Base-by-base conservation (phyloP, 1,140 invertebrate genomes). In the Zaprionus gabonicus region DNA sequence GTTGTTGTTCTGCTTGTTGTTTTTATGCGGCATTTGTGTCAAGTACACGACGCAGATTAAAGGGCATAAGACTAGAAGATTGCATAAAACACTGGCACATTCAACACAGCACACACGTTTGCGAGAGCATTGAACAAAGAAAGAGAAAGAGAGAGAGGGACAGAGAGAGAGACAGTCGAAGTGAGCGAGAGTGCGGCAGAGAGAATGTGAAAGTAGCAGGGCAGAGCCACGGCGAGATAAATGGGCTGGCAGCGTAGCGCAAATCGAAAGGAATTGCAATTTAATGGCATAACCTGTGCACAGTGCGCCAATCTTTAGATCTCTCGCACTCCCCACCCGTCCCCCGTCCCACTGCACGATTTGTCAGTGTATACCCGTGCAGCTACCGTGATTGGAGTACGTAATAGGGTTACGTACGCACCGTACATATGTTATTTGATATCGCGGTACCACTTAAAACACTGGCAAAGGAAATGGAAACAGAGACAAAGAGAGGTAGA, bases 21-120 rank as follows among this genome's bases (percentile, higher is more conserved):
- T 90, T 84, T 82, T 80, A 74, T 80, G 72, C 76, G 73, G 79
- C 86, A 88, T 85, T 88, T 88, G 79, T 90, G 85, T 88, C 85
- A 88, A 88, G 85, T 88, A 88, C 85, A 90, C 78, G 85, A 90
- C 76, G 76, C 78, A 90, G 85, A 88, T 88, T 88, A 88, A 88
- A 90, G 85, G 76, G 78, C 71, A 80, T 83, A 88, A 76, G 74
- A 55, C 85, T 80, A 76, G 69, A 90, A 88, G 84, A 88, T 88
- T 87, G 84, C 78, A 78, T 56, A 80, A 55, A 68, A 73, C 66
- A 69, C 59, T 66, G 58, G 41, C 58, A 79, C 59, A 78, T 10
- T 41, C 65, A 46, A 31, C 36, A 38, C 34, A 57, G 15, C 59
- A 46, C 27, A 62, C 12, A 15, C 41, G 41, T n/a, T 13, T n/a